Percentiles rank a stretch among this genome's conserved stretches.
phyloP scores from a whole-genome alignment of 2,797 vertebrate species.

The Carduelis carduelis region DNA sequence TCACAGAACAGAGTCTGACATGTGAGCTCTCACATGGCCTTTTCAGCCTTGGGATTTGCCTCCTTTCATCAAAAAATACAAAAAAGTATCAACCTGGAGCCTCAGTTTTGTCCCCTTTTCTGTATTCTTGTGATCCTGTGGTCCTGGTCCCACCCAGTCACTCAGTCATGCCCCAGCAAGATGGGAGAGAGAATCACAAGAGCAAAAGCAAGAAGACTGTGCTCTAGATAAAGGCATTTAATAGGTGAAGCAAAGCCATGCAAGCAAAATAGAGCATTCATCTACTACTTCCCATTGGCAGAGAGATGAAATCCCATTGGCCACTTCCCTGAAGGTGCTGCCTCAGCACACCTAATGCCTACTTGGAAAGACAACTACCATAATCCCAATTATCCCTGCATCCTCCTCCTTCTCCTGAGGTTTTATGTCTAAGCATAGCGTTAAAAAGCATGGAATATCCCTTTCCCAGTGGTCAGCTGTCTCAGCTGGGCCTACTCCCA shows the following conservation, averaged over 20 bases:
- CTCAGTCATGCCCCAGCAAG: accelerated
- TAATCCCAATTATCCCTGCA: not conserved
- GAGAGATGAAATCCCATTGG: not conserved
- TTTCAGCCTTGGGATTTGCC: not conserved
- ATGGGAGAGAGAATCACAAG: not conserved
- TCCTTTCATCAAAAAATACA: not conserved
- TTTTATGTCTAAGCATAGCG: not conserved
- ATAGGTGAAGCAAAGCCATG: not conserved
- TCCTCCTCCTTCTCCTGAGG: not conserved
- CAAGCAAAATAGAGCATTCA: not conserved
- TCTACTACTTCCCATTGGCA: not conserved
- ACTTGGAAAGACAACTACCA: not conserved
- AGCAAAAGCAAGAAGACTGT: not conserved
- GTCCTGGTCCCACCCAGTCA: accelerated
- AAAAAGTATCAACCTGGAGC: not conserved
- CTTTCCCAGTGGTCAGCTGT: not conserved
- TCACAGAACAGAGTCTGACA: not conserved
- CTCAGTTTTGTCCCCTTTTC: not conserved
- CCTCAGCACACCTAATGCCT: accelerated
- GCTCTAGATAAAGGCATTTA: not conserved
- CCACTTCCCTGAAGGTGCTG: not conserved
- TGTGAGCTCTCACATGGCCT: not conserved
- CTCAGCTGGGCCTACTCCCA: not conserved
- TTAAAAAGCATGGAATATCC: not conserved
- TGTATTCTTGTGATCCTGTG: not conserved